phyloP scores from a whole-genome alignment of 2,888 invertebrate species.

The Eristalinus sepulchralis region DNA sequence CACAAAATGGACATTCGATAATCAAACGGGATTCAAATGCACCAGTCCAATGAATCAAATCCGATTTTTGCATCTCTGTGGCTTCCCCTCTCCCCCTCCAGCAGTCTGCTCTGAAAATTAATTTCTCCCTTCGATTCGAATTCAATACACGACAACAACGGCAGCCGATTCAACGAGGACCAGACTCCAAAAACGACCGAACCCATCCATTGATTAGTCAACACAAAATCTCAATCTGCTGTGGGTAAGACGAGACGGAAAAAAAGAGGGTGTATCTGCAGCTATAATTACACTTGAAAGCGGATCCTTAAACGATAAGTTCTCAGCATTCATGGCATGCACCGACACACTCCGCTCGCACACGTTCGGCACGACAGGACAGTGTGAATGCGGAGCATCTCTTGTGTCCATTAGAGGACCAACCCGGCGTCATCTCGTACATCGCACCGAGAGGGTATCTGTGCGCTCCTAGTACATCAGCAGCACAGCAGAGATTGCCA shows the following conservation, averaged over 20 bases:
- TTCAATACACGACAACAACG: background rate
- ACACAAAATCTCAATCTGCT: background rate
- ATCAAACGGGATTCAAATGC: background rate
- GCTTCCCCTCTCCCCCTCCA: background rate
- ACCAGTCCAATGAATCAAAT: background rate
- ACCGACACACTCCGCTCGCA: conserved; percentile 28
- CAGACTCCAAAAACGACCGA: conserved; percentile 22
- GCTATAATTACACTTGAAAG: conserved; percentile 44
- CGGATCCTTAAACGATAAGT: conserved; percentile 37
- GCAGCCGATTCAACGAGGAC: background rate
- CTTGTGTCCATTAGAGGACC: conserved; percentile 51
- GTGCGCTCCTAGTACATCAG: conserved; percentile 18
- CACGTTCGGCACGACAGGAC: background rate
- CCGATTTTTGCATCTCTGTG: background rate
- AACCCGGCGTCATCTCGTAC: conserved; percentile 47
- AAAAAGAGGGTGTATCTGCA: background rate
- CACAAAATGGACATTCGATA: background rate
- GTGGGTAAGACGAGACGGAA: background rate
- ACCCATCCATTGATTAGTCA: conserved; percentile 36
- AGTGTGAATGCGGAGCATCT: background rate
- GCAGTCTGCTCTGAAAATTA: background rate
- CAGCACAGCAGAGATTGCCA: conserved; percentile 27
- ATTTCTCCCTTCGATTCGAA: background rate
- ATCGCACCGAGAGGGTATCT: conserved; percentile 30
- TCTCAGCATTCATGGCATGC: conserved; percentile 49